These are phyloP conservation scores for Pyrgus malvae DNA, from an alignment of 2,888 invertebrate species.

Conservation along the genomic window DNA sequence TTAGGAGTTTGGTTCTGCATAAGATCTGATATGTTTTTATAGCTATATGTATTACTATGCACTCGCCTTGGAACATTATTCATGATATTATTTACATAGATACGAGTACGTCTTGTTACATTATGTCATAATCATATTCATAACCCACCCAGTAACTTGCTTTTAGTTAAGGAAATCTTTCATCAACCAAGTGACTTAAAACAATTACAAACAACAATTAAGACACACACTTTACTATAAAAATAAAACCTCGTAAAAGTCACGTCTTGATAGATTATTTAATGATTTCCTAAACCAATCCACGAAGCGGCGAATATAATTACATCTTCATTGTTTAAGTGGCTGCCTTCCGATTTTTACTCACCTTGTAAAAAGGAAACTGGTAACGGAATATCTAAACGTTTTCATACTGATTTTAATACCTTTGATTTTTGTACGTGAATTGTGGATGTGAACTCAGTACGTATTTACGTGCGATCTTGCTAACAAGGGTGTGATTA, in stretches of 20 bases:
- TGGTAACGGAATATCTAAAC: conserved; percentile 40
- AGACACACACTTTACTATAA: neutral
- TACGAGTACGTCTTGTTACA: too few relatives aligned
- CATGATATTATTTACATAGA: too few relatives aligned
- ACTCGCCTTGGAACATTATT: too few relatives aligned
- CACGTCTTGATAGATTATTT: conserved; percentile 6
- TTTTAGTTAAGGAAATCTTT: too few relatives aligned
- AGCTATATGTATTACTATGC: too few relatives aligned
- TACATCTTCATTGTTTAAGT: conserved; percentile 14
- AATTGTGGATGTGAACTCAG: conserved; percentile 39
- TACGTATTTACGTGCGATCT: conserved; percentile 43
- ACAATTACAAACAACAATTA: conserved; percentile 3
- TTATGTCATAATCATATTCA: too few relatives aligned
- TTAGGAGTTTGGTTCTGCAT: too few relatives aligned
- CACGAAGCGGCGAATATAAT: conserved; percentile 17
- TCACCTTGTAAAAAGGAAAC: conserved; percentile 63
- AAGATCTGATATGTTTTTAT: too few relatives aligned
- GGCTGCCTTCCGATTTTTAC: conserved; percentile 36
- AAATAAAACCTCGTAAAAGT: conserved; percentile 13
- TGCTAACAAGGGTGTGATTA: conserved; percentile 32
- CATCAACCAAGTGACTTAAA: neutral
- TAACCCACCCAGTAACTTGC: too few relatives aligned
- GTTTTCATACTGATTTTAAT: conserved; percentile 40
- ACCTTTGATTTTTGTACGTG: conserved; percentile 1
- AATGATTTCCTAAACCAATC: conserved; percentile 12